A percentile compares a stretch with the other conserved stretches of the same genome.
These are phyloP conservation scores for Ophion costatus DNA, from an alignment of 2,888 invertebrate species.

Conservation along the genomic window DNA sequence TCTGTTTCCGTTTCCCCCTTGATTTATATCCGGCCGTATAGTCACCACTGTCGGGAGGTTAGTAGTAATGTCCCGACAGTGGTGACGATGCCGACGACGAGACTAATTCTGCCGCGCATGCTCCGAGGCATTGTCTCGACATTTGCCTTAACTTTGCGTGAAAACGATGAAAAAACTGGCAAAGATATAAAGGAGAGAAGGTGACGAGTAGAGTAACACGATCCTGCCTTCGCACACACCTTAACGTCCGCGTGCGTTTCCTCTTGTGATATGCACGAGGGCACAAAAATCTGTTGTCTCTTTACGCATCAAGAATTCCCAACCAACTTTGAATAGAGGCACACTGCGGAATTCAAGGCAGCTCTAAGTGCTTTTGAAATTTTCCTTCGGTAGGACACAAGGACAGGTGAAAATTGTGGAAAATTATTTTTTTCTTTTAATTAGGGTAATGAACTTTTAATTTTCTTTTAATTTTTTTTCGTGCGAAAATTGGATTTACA, in stretches of 20 bases:
- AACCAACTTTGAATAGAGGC: slow-evolving; percentile 32
- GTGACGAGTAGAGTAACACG: slow-evolving; percentile 52
- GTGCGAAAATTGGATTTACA: too few species aligned
- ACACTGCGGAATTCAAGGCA: background rate
- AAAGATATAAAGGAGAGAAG: slow-evolving; percentile 38
- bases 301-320: slow-evolving; percentile 56
- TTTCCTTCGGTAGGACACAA: too few species aligned
- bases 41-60: background rate
- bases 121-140: background rate
- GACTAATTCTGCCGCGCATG: slow-evolving; percentile 11
- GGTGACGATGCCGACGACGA: background rate
- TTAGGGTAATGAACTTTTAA: background rate
- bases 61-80: slow-evolving; percentile 2
- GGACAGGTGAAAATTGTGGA: too few species aligned
- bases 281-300: slow-evolving; percentile 38
- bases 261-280: slow-evolving; percentile 2
- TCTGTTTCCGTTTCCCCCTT: slow-evolving; percentile 72
- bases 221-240: slow-evolving; percentile 30
- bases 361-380: too few species aligned
- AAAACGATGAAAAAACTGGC: slow-evolving; percentile 50
- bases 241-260: slow-evolving; percentile 26
- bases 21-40: slow-evolving; percentile 28
- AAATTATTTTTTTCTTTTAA: background rate
- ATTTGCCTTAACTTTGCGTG: slow-evolving; percentile 25
- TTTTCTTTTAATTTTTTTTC: background rate